Conservation (phyloP, 1,140 invertebrate genomes). For the Drosophila ogumai region DNA sequence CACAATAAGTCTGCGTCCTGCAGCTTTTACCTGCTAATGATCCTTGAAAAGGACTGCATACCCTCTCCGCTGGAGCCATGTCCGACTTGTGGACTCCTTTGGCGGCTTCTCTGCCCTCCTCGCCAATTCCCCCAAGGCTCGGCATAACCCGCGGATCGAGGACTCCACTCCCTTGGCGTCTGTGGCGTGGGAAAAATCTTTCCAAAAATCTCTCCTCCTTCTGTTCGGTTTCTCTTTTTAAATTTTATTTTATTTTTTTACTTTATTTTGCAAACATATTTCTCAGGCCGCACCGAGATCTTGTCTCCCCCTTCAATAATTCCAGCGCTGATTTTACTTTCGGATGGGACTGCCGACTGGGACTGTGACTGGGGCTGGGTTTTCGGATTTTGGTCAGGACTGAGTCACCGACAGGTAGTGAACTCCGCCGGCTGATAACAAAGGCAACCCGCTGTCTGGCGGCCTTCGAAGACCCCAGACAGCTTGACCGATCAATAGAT, state of each 20-base stretch:
- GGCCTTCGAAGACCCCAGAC: conserved; percentile 23
- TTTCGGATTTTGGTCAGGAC: conserved; percentile 16
- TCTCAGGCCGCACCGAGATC: conserved; percentile 54
- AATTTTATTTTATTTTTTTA: conserved; percentile 8
- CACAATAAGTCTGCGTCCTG: conserved; percentile 49
- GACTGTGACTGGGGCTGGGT: neutral
- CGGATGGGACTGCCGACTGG: neutral
- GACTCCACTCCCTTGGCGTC: conserved; percentile 41
- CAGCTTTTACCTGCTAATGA: conserved; percentile 73
- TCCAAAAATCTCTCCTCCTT: conserved; percentile 29
- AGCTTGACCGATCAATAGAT: conserved; percentile 31
- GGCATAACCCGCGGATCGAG: conserved; percentile 16
- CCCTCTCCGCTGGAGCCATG: conserved; percentile 57
- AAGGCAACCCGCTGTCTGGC: conserved; percentile 56
- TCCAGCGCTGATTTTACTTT: conserved; percentile 32
- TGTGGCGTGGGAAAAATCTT: conserved; percentile 48
- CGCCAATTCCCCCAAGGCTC: conserved; percentile 1
- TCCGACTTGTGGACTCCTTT: conserved; percentile 50
- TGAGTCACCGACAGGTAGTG: conserved; percentile 50
- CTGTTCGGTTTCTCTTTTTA: conserved; percentile 36
- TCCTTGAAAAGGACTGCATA: conserved; percentile 51
- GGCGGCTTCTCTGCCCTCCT: conserved; percentile 27
- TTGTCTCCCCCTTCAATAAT: conserved; percentile 73
- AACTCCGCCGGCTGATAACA: conserved; percentile 39
- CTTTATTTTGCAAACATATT: conserved; percentile 52